Evolutionary conservation across 1,140 invertebrate species (phyloP).

Genomic region (Drosophila rhopaloa): DNA sequence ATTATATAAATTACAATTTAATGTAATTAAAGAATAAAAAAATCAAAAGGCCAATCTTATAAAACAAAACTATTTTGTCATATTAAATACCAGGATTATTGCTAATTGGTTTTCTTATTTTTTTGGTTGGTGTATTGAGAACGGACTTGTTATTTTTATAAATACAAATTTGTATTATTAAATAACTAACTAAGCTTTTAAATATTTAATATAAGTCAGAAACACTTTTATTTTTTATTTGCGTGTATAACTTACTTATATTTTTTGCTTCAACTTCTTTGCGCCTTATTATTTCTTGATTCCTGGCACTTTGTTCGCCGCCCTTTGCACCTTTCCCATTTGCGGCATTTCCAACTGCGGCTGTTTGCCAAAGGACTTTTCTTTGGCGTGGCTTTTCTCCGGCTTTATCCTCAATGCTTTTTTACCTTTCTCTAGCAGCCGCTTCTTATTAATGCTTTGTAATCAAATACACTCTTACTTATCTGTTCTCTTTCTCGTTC

Average conservation of each 20-base stretch:
- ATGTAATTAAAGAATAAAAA: not conserved
- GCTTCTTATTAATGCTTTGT: constrained; percentile 66
- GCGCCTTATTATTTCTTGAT: constrained; percentile 61
- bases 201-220: too few species aligned
- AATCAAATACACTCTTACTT: constrained; percentile 64
- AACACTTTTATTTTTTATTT: not conserved
- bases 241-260: not conserved
- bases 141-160: too few species aligned
- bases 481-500: constrained; percentile 13
- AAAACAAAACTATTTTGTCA: too few species aligned
- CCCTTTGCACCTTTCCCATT: constrained; percentile 32
- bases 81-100: too few species aligned
- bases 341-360: constrained; percentile 22
- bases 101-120: too few species aligned
- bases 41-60: too few species aligned
- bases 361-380: constrained; percentile 25
- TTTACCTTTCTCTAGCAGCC: constrained; percentile 31
- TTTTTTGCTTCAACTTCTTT: constrained; percentile 29
- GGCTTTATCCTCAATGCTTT: constrained; percentile 7
- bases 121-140: too few species aligned
- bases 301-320: constrained; percentile 26
- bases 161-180: too few species aligned
- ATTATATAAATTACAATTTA: too few species aligned
- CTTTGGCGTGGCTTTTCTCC: constrained; percentile 20
- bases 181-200: too few species aligned